Percentiles rank a stretch among this genome's conserved stretches.
Conservation (phyloP, 2,888 invertebrate species). For the Mellilla xanthometata region DNA sequence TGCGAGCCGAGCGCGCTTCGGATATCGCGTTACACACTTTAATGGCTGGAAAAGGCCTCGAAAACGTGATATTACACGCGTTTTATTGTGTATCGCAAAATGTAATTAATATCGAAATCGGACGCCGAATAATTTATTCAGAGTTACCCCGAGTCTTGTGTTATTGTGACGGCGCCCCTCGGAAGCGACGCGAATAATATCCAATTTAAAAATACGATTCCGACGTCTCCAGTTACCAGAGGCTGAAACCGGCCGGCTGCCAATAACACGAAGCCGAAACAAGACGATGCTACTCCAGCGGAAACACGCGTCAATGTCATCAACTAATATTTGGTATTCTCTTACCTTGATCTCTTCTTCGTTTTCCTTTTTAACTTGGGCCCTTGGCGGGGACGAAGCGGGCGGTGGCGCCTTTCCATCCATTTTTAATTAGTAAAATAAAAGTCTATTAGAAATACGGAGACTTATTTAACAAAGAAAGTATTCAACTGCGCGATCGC, state of each 20-base stretch:
- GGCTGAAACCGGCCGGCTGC: constrained; percentile 70
- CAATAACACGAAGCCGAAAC: constrained; percentile 66
- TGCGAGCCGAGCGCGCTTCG: constrained; percentile 81
- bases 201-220: constrained; percentile 80
- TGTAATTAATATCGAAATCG: constrained; percentile 80
- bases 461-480: constrained; percentile 23
- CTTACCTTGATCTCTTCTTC: constrained; percentile 90
- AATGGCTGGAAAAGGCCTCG: constrained; percentile 83
- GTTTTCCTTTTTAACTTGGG: constrained; percentile 86
- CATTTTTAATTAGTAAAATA: constrained; percentile 51
- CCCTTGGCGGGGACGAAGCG: constrained; percentile 60
- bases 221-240: constrained; percentile 67
- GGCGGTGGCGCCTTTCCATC: constrained; percentile 74
- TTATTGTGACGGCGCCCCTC: constrained; percentile 59
- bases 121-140: constrained; percentile 75
- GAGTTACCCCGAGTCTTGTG: constrained; percentile 56
- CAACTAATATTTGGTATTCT: constrained; percentile 41
- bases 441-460: background rate
- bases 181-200: constrained; percentile 57
- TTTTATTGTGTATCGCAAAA: constrained; percentile 80
- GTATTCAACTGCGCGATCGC: constrained; percentile 52
- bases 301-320: constrained; percentile 60
- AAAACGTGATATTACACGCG: constrained; percentile 82
- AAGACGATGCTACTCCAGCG: constrained; percentile 64
- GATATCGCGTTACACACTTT: constrained; percentile 81